Evolutionary conservation across 2,797 vertebrate species (phyloP).

Genomic region (Schizopygopsis malacanthus): DNA sequence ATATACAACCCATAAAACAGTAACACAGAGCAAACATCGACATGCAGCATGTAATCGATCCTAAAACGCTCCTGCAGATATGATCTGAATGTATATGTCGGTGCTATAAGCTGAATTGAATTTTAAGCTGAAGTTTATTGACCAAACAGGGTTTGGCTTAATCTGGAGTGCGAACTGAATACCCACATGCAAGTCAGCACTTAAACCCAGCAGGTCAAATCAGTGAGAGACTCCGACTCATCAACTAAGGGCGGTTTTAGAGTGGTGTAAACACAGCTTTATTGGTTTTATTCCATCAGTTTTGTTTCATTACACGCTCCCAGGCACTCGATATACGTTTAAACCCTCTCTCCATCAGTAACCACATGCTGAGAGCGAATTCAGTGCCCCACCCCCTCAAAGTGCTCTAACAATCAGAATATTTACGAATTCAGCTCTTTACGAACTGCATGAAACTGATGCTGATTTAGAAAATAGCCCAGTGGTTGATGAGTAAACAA

Average conservation of each 20-base stretch:
- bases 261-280: slow-evolving; percentile 40
- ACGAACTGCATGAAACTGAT: neutral
- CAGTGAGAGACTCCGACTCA: slow-evolving; percentile 33
- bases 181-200: neutral
- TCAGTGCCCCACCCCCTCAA: slow-evolving; percentile 3
- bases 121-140: slow-evolving; percentile 16
- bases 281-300: slow-evolving; percentile 50
- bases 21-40: neutral
- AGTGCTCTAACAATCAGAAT: slow-evolving; percentile 8
- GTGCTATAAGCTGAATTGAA: neutral
- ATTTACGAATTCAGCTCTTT: slow-evolving; percentile 2
- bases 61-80: neutral
- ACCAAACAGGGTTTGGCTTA: slow-evolving; percentile 5
- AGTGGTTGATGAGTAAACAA: neutral
- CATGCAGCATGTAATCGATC: slow-evolving; percentile 11
- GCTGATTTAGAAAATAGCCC: neutral
- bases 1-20: slow-evolving; percentile 2
- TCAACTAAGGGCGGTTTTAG: slow-evolving; percentile 22
- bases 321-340: slow-evolving; percentile 47
- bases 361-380: slow-evolving; percentile 23
- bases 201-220: slow-evolving; percentile 23
- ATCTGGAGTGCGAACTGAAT: neutral
- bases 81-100: neutral
- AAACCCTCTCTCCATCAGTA: slow-evolving; percentile 31
- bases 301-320: slow-evolving; percentile 44